phyloP scores from a whole-genome alignment of 2,888 invertebrate species.

The Leucania comma region DNA sequence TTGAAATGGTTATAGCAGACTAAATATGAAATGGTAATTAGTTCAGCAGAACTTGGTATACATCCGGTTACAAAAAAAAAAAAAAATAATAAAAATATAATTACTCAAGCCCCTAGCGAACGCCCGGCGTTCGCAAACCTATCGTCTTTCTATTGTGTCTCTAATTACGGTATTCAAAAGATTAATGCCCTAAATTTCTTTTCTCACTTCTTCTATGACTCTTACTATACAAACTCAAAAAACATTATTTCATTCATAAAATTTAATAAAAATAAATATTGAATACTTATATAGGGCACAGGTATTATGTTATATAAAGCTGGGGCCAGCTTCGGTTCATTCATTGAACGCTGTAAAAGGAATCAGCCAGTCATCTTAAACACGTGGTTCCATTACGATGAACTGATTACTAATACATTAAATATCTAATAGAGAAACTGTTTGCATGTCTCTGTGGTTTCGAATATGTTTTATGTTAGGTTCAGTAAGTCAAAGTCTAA shows the following conservation, averaged over 20 bases:
- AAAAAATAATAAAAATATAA: neutral
- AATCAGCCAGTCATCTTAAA: constrained; percentile 36
- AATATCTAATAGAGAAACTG: neutral
- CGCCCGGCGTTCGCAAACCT: no score
- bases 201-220: neutral
- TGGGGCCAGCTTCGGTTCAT: neutral
- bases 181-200: neutral
- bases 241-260: neutral
- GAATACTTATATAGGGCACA: neutral
- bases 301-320: neutral
- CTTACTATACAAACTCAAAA: neutral
- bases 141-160: no score
- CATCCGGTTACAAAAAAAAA: neutral
- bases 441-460: neutral
- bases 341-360: constrained; percentile 37
- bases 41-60: no score
- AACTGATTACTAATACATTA: neutral
- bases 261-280: constrained; percentile 6
- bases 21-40: no score
- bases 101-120: no score
- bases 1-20: no score
- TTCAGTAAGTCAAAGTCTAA: no score
- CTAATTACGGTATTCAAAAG: no score
- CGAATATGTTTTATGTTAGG: no score
- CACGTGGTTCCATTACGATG: constrained; percentile 1